Evolutionary conservation across 2,113 vertebrate genomes (phyloP).

Genomic region (Vicugna pacos): DNA sequence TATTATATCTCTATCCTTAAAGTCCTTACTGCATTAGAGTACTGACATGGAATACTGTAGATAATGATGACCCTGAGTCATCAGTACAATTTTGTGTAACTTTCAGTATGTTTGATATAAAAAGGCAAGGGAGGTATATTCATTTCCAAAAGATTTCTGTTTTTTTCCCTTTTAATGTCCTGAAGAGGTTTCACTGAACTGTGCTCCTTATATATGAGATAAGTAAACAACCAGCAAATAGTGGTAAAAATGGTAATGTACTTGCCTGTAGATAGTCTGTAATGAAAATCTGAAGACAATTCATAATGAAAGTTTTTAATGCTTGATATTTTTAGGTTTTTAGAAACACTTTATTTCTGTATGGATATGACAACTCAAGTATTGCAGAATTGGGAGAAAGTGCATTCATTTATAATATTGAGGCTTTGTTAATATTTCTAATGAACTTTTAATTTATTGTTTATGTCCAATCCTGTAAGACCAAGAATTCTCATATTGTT

Average conservation of each 20-base stretch:
- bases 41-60: background rate
- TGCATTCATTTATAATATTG: slow-evolving; percentile 15
- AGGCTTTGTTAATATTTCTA: slow-evolving; percentile 50
- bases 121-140: background rate
- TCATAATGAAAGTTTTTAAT: slow-evolving; percentile 41
- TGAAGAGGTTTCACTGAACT: slow-evolving; percentile 6
- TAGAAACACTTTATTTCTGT: background rate
- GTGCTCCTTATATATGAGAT: background rate
- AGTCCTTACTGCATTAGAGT: background rate
- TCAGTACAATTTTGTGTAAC: background rate
- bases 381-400: background rate
- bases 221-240: background rate
- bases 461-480: background rate
- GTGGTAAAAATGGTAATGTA: slow-evolving; percentile 46
- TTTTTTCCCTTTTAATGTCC: background rate
- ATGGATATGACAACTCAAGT: background rate
- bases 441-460: slow-evolving; percentile 18
- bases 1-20: background rate
- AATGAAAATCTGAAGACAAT: slow-evolving; percentile 20
- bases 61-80: background rate
- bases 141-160: slow-evolving; percentile 4
- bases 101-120: slow-evolving; percentile 54
- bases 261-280: background rate
- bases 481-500: slow-evolving; percentile 39
- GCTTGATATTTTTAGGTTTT: slow-evolving; percentile 57